phyloP scores from a whole-genome alignment of 2,797 vertebrate genomes.

The Typhlichthys subterraneus region DNA sequence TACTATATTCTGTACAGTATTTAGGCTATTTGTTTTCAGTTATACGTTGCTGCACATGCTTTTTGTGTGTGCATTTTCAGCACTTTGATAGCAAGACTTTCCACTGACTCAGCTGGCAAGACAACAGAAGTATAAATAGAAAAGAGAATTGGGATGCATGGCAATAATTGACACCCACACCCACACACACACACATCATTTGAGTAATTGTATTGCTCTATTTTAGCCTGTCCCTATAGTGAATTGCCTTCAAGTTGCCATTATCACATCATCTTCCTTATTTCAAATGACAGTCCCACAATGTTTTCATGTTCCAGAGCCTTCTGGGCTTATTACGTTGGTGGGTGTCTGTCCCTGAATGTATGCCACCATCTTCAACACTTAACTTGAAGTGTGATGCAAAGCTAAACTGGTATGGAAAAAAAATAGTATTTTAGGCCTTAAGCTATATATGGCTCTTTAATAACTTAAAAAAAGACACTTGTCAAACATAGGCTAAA shows the following conservation, averaged over 20 bases:
- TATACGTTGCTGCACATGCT: not conserved
- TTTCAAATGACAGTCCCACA: not conserved
- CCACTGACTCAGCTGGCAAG: slow-evolving; percentile 69
- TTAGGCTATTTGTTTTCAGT: not conserved
- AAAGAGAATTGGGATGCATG: slow-evolving; percentile 56
- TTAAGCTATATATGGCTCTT: too few relatives aligned
- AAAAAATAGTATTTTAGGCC: too few relatives aligned
- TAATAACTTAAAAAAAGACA: too few relatives aligned
- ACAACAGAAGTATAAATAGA: slow-evolving; percentile 65
- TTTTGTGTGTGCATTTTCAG: slow-evolving; percentile 14
- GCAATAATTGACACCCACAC: slow-evolving; percentile 44
- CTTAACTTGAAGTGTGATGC: too few relatives aligned
- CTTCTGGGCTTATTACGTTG: not conserved
- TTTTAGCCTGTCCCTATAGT: not conserved
- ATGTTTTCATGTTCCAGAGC: not conserved
- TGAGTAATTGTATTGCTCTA: not conserved
- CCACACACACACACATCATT: slow-evolving; percentile 1
- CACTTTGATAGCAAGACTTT: slow-evolving; percentile 50
- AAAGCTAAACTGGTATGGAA: too few relatives aligned
- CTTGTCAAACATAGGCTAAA: too few relatives aligned
- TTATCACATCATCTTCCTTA: not conserved
- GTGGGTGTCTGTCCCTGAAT: not conserved
- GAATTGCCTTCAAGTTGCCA: not conserved
- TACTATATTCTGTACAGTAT: too few relatives aligned
- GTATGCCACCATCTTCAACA: too few relatives aligned